phyloP scores from a whole-genome alignment of 2,113 vertebrate species.

The Calidris pygmaea region DNA sequence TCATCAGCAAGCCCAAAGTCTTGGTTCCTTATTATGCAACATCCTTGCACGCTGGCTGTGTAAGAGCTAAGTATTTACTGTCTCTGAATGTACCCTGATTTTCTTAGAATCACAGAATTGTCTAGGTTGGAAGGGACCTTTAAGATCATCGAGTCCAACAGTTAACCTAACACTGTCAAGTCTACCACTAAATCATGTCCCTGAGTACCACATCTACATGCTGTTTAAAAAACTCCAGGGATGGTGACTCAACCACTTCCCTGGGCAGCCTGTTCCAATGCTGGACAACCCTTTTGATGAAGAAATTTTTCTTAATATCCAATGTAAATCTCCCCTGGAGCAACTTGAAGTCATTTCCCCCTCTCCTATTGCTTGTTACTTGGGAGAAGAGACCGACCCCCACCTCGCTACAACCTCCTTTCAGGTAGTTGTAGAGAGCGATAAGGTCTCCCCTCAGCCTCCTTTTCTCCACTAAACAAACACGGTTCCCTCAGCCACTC shows the following conservation, averaged over 20 bases:
- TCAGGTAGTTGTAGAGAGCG: background rate
- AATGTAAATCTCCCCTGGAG: background rate
- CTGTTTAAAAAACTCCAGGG: background rate
- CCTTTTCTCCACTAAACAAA: background rate
- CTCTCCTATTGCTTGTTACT: background rate
- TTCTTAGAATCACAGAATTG: background rate
- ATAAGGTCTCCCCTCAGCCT: background rate
- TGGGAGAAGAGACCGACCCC: background rate
- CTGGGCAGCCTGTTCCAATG: background rate
- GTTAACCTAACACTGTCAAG: background rate
- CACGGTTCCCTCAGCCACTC: background rate
- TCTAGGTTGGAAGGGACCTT: background rate
- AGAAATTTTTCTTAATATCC: background rate
- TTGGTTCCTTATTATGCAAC: background rate
- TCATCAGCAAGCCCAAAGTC: background rate
- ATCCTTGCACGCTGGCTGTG: background rate
- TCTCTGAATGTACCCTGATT: background rate
- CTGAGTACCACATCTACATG: background rate
- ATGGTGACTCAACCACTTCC: background rate
- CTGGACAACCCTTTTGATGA: background rate
- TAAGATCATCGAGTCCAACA: background rate
- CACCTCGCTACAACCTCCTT: background rate
- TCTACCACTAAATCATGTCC: background rate
- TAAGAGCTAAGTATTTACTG: background rate
- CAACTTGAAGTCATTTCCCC: background rate